phyloP scores from a whole-genome alignment of 2,113 vertebrate genomes.

The Pygoscelis antarcticus region DNA sequence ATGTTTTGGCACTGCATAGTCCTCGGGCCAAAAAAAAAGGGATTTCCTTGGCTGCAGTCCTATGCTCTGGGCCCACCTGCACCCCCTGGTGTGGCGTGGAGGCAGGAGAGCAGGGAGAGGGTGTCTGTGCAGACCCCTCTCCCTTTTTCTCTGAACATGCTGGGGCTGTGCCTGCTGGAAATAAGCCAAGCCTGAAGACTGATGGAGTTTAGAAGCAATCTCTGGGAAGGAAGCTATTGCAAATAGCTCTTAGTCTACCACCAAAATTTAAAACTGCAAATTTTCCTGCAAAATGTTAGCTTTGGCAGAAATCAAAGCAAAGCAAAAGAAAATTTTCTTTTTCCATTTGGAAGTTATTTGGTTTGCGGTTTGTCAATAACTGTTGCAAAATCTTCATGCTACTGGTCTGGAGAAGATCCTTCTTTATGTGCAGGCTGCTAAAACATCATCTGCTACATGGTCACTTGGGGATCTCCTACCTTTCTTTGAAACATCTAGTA shows the following conservation, averaged over 20 bases:
- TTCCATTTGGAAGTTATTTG: background rate
- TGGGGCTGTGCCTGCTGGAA: background rate
- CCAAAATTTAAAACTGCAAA: rapidly evolving
- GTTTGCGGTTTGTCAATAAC: background rate
- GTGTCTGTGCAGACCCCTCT: background rate
- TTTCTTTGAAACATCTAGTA: background rate
- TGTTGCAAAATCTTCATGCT: background rate
- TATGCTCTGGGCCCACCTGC: background rate
- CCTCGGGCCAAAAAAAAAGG: background rate
- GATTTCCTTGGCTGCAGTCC: background rate
- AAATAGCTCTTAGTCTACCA: background rate
- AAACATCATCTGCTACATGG: background rate
- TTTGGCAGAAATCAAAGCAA: background rate
- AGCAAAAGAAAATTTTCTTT: background rate
- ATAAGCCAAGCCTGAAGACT: background rate
- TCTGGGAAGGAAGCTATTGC: background rate
- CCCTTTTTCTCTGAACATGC: rapidly evolving
- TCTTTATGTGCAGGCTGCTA: background rate
- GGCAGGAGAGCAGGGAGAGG: background rate
- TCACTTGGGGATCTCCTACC: background rate
- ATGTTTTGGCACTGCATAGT: background rate
- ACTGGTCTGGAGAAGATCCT: background rate
- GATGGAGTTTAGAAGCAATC: background rate
- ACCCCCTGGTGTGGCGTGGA: rapidly evolving
- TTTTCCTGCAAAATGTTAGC: background rate